Evolutionary conservation across 2,113 vertebrate species (phyloP), one percentile per base, ranked within the genome.

Genomic region (Melanerpes formicivorus): DNA sequence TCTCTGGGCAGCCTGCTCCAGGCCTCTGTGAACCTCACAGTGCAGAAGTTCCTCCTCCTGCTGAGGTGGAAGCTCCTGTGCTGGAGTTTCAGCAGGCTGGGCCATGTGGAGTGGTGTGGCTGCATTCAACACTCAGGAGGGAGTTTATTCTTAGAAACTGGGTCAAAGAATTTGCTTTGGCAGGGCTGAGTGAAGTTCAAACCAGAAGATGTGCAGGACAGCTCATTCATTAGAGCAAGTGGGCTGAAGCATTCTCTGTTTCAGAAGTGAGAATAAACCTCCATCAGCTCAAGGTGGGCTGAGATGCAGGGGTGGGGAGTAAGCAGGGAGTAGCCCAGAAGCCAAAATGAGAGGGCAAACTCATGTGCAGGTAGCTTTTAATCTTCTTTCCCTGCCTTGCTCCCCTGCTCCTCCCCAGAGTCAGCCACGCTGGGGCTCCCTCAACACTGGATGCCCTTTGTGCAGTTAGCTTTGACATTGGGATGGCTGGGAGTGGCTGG

Each of bases 121-220:
- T 67, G 26, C 1, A 3, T 92, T 83, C 82, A 58, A 79, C 73
- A 83, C 91, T 80, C 84, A 93, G 76, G 54, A 75, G 32, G 58
- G 81, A 89, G 72, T 92, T 88, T 95, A 88, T 94, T 92, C 76
- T 85, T 93, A 90, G 91, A 90, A 96, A 93, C 30, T 78, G 46
- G 87, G 89, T 91, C 62, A 88, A 92, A 94, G 58, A 94, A 80
- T 78, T 83, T 78, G 54, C 17, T 88, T 87, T 88, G 91, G 79
- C 69, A 85, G 74, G 80, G 58, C 14, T 0, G 1, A 40, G 32
- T 67, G 54, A 81, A 64, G 19, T 62, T 90, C 54, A 88, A 90
- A 94, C 81, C 10, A 72, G 66, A 54, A 85, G 71, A 44, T 26
- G 54, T 78, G 14, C 63, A 85, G 82, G 67, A 30, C 58, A 89